Base-by-base conservation (phyloP, 2,797 vertebrate genomes). In the Leptatherina wallacei region DNA sequence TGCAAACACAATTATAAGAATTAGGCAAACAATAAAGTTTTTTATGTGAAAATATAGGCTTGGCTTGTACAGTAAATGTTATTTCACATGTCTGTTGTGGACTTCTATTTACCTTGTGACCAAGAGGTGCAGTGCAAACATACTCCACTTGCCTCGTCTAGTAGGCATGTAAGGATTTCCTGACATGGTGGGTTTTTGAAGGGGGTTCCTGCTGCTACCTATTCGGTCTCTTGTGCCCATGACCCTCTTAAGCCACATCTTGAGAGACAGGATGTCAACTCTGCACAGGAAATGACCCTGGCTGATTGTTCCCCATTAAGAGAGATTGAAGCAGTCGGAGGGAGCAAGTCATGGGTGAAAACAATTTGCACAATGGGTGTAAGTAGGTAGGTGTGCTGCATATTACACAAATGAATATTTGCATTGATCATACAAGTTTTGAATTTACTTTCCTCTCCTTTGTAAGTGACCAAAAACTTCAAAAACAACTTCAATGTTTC, bases 281-380 rank as follows among this genome's bases (percentile, higher is more conserved):
- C 65, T 55, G 74, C 65, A 71, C 82, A 85, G 92, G 92, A 92
- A 93, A 90, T 79, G 73, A 73, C 51, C 69, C 63, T 69, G 62
- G 84, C 83, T 82, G 86, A 92, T 89, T 81, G 88, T 84, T 82
- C 76, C 59, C 66, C 36, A 77, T 90, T 88, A 88, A 90, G 75
- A 66, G 30, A 64, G 71, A 63, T 68, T 4, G 42, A 55, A 49
- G 55, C 61, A 38, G 69, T 58, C 4, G 1, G 57, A 70, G 67
- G 69, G 73, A 76, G 75, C 84, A 84, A 88, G 73, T 32, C 57
- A 67, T 0, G 70, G 70, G 81, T 88, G 74, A 87, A 82, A 85
- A 87, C 5, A 81, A 73, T 89, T 85, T 68, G 71, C 78, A 87
- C 77, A 71, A 71, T 54, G 67, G 69, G 77, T 66, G 57, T 70